Evolutionary conservation across 2,113 vertebrate species (phyloP), one percentile per base, ranked within the genome.

Genomic region (Pholis gunnellus): DNA sequence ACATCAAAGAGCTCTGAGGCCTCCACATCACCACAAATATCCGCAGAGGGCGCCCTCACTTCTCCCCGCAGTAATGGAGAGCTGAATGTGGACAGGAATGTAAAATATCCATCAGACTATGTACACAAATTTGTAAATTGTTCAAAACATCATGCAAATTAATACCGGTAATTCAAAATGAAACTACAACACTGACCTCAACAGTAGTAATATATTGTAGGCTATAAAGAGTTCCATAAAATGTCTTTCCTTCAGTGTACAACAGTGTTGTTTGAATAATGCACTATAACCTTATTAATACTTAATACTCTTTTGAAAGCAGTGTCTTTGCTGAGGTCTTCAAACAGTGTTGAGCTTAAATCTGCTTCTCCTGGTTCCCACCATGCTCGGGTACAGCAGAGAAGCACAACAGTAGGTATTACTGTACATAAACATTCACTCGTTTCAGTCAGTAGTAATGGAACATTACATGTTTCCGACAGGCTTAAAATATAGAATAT

Each of bases 71-170:
- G 83, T 11, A 57, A 67, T 83, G 79, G 67, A 87, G 76, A 82
- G 79, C 82, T 46, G 57, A 54, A 67, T 79, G 78, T 68, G 73
- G 77, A 90, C 81, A 75, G 89, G 87, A 92, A 94, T 92, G 90
- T 91, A 83, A 92, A 89, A 87, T 89, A 88, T 73, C 82, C 66
- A 78, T 85, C 69, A 88, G 87, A 73, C 60, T 91, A 93, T 92
- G 5, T 92, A 94, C 93, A 93, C 68, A 87, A 68, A 88, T 86
- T 81, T 89, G 79, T 77, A 84, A 80, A 75, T 61, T 64, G 56
- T 83, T 89, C 57, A 91, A 91, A 92, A 91, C 76, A 87, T 89
- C 94, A 94, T 94, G 94, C 94, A 94, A 92, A 91, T 92, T 91
- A 93, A 87, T 89, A 92, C 83, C n/a, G 46, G 29, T 83, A 73